Evolutionary conservation across 2,113 vertebrate genomes (phyloP).

Genomic region (Oreochromis spilurus): DNA sequence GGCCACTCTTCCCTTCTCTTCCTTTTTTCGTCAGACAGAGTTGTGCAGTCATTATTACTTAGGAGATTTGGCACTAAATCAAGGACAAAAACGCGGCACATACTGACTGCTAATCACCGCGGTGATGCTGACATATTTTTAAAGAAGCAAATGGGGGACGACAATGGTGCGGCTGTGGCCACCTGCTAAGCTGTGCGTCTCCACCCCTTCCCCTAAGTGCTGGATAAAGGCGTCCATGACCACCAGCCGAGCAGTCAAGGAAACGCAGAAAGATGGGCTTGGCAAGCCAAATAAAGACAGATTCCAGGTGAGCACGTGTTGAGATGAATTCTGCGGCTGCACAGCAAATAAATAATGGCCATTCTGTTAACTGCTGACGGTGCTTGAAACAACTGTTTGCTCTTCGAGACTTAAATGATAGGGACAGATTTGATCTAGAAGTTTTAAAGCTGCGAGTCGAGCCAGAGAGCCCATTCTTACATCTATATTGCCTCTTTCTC

Average conservation of each 20-base stretch:
- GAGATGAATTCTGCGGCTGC: conserved; percentile 33
- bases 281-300: conserved; percentile 49
- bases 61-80: conserved; percentile 61
- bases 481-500: not conserved
- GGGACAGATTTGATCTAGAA: conserved; percentile 47
- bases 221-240: conserved; percentile 25
- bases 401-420: conserved; percentile 44
- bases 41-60: conserved; percentile 59
- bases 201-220: not conserved
- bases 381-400: conserved; percentile 59
- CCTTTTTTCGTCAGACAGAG: conserved; percentile 19
- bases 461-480: not conserved
- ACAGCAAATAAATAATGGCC: conserved; percentile 52
- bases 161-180: not conserved
- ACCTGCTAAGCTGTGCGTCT: conserved; percentile 17
- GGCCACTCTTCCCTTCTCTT: conserved; percentile 12
- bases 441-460: not conserved
- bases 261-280: conserved; percentile 4
- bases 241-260: conserved; percentile 26
- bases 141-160: conserved; percentile 14
- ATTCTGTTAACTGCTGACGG: conserved; percentile 50
- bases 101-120: conserved; percentile 58
- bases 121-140: conserved; percentile 35
- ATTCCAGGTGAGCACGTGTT: conserved; percentile 42
- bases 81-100: conserved; percentile 54